Base-by-base conservation (phyloP, 2,888 invertebrate species). In the Mellilla xanthometata region DNA sequence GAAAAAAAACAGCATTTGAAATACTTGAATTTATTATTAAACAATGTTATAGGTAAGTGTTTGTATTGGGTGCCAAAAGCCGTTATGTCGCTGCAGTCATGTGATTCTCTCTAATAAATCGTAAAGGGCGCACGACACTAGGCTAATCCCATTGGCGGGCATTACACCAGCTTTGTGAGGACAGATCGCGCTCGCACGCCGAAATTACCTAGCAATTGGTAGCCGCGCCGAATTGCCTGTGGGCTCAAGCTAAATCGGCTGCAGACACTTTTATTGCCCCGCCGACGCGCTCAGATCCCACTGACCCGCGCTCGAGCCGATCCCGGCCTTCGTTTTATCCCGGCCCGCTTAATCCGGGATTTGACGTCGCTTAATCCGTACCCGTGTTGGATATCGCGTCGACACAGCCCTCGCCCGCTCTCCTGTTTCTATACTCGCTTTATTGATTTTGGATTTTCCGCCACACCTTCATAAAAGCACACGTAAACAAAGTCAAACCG, bases 341-440 rank as follows among this genome's bases (percentile, higher is more conserved):
- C 76, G 71, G 79, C 60, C 71, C 72, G 76, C 70, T 88, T 89
- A 90, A 90, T 90, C 90, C 90, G 68, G 86, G 90, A 90, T 90
- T 90, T 86, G 84, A 84, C 89, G 90, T 89, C 85, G 84, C 88
- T 90, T 92, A 92, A 92, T 92, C 92, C 91, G 88, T 75, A 90
- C 91, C 91, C 91, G 90, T 91, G 92, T 91, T 89, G 91, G 91
- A 90, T 91, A 90, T 91, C 92, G 91, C 92, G 91, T 84, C 87
- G 84, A 82, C 88, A 87, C 88, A 87, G 81, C 77, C 78, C 75
- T 76, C 78, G 68, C 68, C 75, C 78, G 72, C 74, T 72, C 81
- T 76, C 74, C 68, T 72, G 76, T 73, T 66, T 66, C 70, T 74
- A 71, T 68, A 63, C 64, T 64, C 65, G 59, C 56, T 79, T 72